These are phyloP conservation scores for Strigamia crassipes DNA, from an alignment of 2,888 invertebrate species.

Conservation along the genomic window DNA sequence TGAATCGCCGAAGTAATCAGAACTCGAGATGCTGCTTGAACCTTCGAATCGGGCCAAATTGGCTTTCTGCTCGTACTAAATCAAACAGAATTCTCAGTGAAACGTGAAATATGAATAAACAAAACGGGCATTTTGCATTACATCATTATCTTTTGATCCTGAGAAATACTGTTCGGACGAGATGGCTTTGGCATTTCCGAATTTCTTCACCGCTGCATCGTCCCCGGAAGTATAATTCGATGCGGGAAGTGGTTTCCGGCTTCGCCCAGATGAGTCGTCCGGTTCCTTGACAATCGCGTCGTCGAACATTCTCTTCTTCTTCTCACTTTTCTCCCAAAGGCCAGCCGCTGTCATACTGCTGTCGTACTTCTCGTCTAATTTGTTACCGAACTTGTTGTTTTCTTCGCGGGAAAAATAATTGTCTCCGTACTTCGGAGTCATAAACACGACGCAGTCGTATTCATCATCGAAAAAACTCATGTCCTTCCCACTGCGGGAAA, in stretches of 20 bases:
- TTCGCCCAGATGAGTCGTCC: conserved; percentile 51
- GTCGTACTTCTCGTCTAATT: conserved; percentile 45
- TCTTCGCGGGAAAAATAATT: conserved; percentile 52
- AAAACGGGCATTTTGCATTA: conserved; percentile 51
- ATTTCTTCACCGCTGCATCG: conserved; percentile 90
- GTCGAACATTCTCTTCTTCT: conserved; percentile 48
- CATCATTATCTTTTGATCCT: conserved; percentile 67
- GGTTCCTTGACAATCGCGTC: conserved; percentile 49
- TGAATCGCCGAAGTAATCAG: conserved; percentile 85
- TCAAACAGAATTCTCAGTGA: conserved; percentile 3
- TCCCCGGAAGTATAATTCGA: conserved; percentile 59
- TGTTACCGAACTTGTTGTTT: conserved; percentile 48
- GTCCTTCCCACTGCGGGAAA: conserved; percentile 54
- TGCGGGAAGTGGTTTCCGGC: conserved; percentile 48
- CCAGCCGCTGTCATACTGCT: neutral
- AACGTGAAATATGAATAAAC: neutral
- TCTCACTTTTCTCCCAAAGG: conserved; percentile 49
- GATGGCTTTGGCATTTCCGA: conserved; percentile 95
- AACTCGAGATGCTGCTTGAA: conserved; percentile 91
- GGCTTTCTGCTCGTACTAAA: conserved; percentile 64
- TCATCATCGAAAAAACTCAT: conserved; percentile 59
- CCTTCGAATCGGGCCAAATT: conserved; percentile 84
- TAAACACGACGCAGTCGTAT: conserved; percentile 57
- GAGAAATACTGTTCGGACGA: conserved; percentile 97
- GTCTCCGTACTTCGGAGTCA: conserved; percentile 64